phyloP scores from a whole-genome alignment of 1,140 invertebrate species.

The Ceratitis capitata region DNA sequence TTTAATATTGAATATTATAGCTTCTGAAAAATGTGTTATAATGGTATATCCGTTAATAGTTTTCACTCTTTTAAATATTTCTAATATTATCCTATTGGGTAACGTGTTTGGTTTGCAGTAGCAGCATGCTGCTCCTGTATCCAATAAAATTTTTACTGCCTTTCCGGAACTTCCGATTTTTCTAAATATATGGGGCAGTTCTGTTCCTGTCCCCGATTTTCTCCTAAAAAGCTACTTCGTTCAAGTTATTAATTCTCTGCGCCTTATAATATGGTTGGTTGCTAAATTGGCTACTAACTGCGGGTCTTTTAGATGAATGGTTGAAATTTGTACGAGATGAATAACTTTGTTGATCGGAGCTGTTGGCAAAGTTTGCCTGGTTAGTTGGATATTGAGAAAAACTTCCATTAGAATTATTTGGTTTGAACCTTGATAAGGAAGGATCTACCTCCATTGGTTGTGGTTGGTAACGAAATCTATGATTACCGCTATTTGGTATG shows the following conservation, averaged over 20 bases:
- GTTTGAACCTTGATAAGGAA: too few relatives aligned
- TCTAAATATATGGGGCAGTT: not conserved
- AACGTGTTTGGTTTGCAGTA: not conserved
- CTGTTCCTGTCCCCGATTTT: too few relatives aligned
- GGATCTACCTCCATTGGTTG: not conserved
- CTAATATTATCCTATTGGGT: not conserved
- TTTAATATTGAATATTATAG: not conserved
- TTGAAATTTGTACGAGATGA: not conserved
- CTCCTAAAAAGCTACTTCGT: constrained; percentile 1
- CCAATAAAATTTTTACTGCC: not conserved
- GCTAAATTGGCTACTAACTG: not conserved
- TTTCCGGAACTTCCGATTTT: not conserved
- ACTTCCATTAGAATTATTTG: too few relatives aligned
- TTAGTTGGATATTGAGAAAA: too few relatives aligned
- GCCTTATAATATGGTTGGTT: not conserved
- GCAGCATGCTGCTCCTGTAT: not conserved
- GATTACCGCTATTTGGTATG: not conserved
- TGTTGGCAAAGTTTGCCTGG: too few relatives aligned
- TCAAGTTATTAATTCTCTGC: constrained; percentile 7
- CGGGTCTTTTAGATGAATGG: not conserved
- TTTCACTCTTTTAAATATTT: not conserved
- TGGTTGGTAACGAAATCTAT: not conserved
- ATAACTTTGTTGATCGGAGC: not conserved
- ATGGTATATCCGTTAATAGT: constrained; percentile 6
- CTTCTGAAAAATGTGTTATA: not conserved